Base-by-base conservation (phyloP, 1,140 invertebrate genomes). In the Cydia strobilella region DNA sequence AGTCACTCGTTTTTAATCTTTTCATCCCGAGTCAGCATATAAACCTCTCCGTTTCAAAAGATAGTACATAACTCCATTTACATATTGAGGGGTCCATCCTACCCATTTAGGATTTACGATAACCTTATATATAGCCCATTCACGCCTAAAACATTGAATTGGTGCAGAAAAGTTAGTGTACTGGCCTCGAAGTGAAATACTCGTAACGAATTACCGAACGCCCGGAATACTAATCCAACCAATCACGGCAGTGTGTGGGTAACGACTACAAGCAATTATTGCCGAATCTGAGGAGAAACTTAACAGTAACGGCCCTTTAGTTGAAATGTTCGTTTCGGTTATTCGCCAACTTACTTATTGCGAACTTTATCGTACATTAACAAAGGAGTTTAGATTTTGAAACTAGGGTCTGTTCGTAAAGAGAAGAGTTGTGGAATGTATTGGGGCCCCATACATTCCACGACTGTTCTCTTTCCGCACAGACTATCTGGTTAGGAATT, bases 171-270 rank as follows among this genome's bases (percentile, higher is more conserved):
- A 69, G 65, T 69, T 69, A 69, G 27, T 35, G 65, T 69, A 39
- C 27, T 20, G 25, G 63, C 63, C 63, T 66, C 63, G 63, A 66
- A 69, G 65, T 69, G 65, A 69, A 69, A 69, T 69, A 31, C 27
- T 31, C 27, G 27, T 31, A 69, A 69, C 65, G 65, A 69, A 42
- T 69, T 18, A 69, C 27, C 65, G 77, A 77, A 81, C 78, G 74
- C 72, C 39, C 39, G 54, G 74, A 77, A 75, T 51, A 74, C 69
- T 81, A 81, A 81, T 81, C 75, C 72, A 74, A 76, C 77, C 78
- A 81, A 81, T 81, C 75, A 73, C 66, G 65, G 31, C 48, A 63
- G 59, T 65, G 73, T 72, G 74, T 74, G 73, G 63, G 75, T 77
- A 74, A 66, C 54, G 23, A 76, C 74, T 48, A 51, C 35, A 45